Conservation (phyloP, 2,888 invertebrate species). For the Acanthosepion esculentum region DNA sequence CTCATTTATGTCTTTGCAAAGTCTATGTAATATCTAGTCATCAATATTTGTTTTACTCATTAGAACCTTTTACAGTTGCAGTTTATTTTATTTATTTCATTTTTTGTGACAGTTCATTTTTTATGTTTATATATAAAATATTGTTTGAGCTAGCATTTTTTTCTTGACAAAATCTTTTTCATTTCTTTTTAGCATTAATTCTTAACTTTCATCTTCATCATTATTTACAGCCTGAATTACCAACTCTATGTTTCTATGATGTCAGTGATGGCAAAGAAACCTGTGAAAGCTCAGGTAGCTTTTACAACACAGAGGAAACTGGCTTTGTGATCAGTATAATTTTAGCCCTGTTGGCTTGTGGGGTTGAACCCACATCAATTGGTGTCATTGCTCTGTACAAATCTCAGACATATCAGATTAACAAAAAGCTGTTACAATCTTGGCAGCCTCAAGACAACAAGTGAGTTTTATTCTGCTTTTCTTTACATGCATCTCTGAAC, state of each 20-base stretch:
- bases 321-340: slow-evolving; percentile 64
- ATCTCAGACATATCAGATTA: slow-evolving; percentile 60
- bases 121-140: neutral
- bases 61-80: neutral
- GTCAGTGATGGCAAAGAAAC: slow-evolving; percentile 61
- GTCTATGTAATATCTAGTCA: neutral
- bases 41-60: neutral
- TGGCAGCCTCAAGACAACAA: neutral
- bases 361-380: slow-evolving; percentile 61
- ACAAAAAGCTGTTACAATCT: neutral
- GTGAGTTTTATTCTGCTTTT: neutral
- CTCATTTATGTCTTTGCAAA: no score
- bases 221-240: slow-evolving; percentile 52
- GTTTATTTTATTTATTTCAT: no score
- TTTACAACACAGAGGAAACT: slow-evolving; percentile 65
- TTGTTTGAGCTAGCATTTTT: neutral
- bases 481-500: neutral
- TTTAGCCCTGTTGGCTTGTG: slow-evolving; percentile 56
- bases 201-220: neutral
- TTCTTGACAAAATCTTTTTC: neutral
- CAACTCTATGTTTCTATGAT: slow-evolving; percentile 67
- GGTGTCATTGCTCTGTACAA: slow-evolving; percentile 70
- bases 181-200: neutral
- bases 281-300: slow-evolving; percentile 62
- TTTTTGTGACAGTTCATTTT: neutral